Base-by-base conservation (phyloP, 2,888 invertebrate genomes). In the Agriotes lineatus region DNA sequence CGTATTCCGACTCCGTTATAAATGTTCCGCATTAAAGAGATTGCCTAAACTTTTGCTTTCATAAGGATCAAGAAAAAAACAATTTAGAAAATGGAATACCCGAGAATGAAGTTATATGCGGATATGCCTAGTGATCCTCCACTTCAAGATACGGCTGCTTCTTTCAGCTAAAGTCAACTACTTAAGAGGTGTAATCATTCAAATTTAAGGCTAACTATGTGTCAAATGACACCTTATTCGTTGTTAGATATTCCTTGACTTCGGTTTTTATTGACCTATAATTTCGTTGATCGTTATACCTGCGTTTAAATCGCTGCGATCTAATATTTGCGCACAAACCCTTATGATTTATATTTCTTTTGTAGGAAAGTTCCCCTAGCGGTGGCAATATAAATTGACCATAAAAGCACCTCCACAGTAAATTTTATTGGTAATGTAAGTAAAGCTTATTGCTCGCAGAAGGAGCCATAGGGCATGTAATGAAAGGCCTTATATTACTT, bases 21-120 rank as follows among this genome's bases (percentile, higher is more conserved):
- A 48, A 48, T 48, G 48, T 48, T 48, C n/a, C 48, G 4, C 48
- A 48, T 48, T 48, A 48, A 48, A 48, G 48, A 48, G 48, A 48
- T 48, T 48, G 48, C 48, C 19, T 48, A 48, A 48, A 19, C 48
- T 20, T 48, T 48, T 20, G 48, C 20, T 22, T 48, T 48, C 22
- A 20, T 48, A 48, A 20, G 48, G 48, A 48, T 48, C 19, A 48
- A 48, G 48, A 48, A 48, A 48, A 48, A 48, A 48, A 42, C 48
- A 48, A 48, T 48, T 48, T 48, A 48, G 48, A 22, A 22, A 48
- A 48, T 48, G 19, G 20, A 48, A 48, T 48, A 48, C 48, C 22
- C 22, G 22, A 48, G 19, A 44, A 44, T 44, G 16, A 44, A 44
- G 37, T 37, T 37, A 14, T 42, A 42, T 42, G 42, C 6, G 42